A percentile compares a stretch with the other conserved stretches of the same genome.
Conservation (phyloP, 2,797 vertebrate species). For the Takifugu rubripes region DNA sequence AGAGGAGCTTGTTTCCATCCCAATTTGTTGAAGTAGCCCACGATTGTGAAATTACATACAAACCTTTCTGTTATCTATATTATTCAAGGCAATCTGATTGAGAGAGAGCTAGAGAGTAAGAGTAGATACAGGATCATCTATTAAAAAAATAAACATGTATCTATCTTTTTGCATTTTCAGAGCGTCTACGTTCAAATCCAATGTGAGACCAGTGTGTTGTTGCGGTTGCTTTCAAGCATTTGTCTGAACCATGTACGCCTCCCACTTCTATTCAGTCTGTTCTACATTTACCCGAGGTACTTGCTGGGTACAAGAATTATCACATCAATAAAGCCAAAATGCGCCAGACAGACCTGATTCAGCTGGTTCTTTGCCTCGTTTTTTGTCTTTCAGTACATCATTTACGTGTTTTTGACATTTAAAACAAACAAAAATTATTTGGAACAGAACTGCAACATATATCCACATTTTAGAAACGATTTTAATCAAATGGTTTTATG, state of each 20-base stretch:
- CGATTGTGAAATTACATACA: no score
- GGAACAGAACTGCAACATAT: no score
- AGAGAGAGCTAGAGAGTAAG: no score
- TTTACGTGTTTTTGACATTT: constrained; percentile 4
- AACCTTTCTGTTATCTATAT: no score
- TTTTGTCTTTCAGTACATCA: constrained; percentile 28
- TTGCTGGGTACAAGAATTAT: constrained; percentile 64
- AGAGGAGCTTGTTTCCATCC: no score
- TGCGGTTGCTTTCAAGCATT: constrained; percentile 38
- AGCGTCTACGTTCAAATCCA: constrained; percentile 4
- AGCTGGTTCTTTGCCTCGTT: constrained; percentile 37
- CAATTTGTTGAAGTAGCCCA: no score
- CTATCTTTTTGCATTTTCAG: constrained; percentile 8
- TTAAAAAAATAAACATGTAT: not conserved
- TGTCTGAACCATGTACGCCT: not conserved
- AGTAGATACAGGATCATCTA: constrained; percentile 6
- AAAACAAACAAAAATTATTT: not conserved
- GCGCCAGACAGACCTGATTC: constrained; percentile 38
- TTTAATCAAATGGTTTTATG: no score
- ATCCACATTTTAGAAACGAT: no score
- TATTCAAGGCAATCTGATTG: no score
- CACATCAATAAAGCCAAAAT: constrained; percentile 64
- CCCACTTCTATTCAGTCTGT: constrained; percentile 4
- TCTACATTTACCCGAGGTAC: constrained; percentile 38
- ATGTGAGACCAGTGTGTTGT: constrained; percentile 22